Evolutionary conservation across 2,113 vertebrate genomes (phyloP).

Genomic region (Sitta europaea): DNA sequence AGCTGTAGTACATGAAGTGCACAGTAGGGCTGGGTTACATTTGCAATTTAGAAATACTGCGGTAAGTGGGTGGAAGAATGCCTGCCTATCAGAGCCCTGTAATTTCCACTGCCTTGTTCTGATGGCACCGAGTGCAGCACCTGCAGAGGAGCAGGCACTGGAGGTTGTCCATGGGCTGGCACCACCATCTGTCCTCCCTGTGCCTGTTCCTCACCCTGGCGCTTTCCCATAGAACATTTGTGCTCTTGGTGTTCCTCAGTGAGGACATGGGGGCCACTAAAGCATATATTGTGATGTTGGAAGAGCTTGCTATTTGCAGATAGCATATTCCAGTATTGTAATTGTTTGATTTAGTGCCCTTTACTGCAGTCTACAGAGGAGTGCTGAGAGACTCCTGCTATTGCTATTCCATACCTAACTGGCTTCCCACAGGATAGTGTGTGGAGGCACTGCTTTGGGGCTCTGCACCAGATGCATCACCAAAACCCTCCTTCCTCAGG

Average conservation of each 20-base stretch:
- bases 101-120: not conserved
- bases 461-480: not conserved
- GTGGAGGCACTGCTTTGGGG: not conserved
- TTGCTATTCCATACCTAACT: not conserved
- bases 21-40: not conserved
- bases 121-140: not conserved
- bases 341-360: not conserved
- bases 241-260: not conserved
- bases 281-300: not conserved
- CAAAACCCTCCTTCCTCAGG: not conserved
- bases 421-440: not conserved
- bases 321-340: not conserved
- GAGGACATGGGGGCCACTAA: not conserved
- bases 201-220: not conserved
- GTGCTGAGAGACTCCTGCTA: not conserved
- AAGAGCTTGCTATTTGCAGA: not conserved
- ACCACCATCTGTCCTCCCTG: not conserved
- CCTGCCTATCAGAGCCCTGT: not conserved
- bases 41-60: not conserved
- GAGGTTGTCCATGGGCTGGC: not conserved
- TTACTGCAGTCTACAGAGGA: not conserved
- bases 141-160: not conserved
- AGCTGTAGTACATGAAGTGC: not conserved
- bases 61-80: not conserved
- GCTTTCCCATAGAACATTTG: not conserved